Evolutionary conservation across 2,888 invertebrate species (phyloP).

Genomic region (Drosophila parthenogenetica): DNA sequence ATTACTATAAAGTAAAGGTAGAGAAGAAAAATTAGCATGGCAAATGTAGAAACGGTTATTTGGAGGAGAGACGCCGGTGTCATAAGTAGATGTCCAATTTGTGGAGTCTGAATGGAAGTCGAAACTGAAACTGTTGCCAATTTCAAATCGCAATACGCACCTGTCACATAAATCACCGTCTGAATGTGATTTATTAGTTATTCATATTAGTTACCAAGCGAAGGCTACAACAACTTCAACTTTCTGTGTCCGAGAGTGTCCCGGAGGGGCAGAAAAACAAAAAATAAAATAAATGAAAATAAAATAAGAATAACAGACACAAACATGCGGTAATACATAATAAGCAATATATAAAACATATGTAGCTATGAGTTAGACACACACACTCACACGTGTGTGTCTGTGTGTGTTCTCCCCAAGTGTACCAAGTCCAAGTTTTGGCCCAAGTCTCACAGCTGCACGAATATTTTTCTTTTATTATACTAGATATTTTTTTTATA

Average conservation of each 20-base stretch:
- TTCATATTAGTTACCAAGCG: slow-evolving; percentile 74
- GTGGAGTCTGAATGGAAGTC: slow-evolving; percentile 62
- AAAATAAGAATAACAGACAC: slow-evolving; percentile 40
- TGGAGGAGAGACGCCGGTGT: slow-evolving; percentile 7
- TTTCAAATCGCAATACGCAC: slow-evolving; percentile 79
- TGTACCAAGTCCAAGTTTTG: slow-evolving; percentile 36
- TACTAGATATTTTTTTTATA: slow-evolving; percentile 16
- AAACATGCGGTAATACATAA: slow-evolving; percentile 72
- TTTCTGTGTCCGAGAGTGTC: slow-evolving; percentile 34
- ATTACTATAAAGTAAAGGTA: slow-evolving; percentile 39
- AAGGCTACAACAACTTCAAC: slow-evolving; percentile 35
- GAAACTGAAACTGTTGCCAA: slow-evolving; percentile 69
- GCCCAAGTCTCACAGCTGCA: slow-evolving; percentile 62
- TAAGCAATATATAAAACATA: slow-evolving; percentile 74
- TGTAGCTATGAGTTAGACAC: slow-evolving; percentile 67
- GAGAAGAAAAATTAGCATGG: slow-evolving; percentile 43
- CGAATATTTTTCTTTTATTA: slow-evolving; percentile 36
- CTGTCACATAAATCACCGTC: slow-evolving; percentile 78
- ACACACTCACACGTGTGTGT: neutral
- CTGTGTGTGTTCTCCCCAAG: slow-evolving; percentile 10
- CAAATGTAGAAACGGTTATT: slow-evolving; percentile 27
- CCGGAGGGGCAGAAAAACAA: slow-evolving; percentile 47
- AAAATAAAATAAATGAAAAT: neutral
- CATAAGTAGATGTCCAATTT: slow-evolving; percentile 70
- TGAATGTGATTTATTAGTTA: slow-evolving; percentile 77